Evolutionary conservation across 2,113 vertebrate species (phyloP).

Genomic region (Pteruthius melanotis): DNA sequence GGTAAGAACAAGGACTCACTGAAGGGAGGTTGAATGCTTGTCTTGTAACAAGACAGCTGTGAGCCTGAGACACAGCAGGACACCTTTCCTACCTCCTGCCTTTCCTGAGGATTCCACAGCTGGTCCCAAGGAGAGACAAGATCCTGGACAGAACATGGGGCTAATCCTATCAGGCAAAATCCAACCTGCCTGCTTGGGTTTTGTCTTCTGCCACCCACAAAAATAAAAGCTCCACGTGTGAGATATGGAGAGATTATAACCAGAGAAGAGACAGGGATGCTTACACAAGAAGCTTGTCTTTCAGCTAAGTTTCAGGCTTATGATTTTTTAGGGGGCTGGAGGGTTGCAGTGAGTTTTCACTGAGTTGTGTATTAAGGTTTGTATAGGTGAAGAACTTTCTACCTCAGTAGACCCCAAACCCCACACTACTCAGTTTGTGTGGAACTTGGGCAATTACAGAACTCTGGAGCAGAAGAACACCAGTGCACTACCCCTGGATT

Average conservation of each 20-base stretch:
- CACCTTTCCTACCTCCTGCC: neutral
- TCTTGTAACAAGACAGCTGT: neutral
- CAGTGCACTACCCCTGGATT: neutral
- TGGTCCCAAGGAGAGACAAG: neutral
- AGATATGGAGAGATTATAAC: neutral
- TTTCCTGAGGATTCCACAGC: neutral
- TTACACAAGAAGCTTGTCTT: neutral
- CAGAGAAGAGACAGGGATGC: neutral
- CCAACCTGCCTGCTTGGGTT: neutral
- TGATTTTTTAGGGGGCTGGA: accelerated
- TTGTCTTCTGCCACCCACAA: neutral
- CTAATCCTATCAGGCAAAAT: neutral
- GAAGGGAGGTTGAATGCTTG: neutral
- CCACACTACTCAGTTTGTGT: neutral
- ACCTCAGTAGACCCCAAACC: neutral
- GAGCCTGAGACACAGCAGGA: neutral
- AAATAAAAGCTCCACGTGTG: neutral
- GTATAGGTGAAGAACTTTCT: neutral
- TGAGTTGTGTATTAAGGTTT: neutral
- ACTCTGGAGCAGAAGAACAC: neutral
- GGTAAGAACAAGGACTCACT: neutral
- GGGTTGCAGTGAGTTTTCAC: neutral
- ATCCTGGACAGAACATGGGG: neutral
- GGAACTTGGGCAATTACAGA: neutral
- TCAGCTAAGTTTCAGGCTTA: neutral